Evolutionary conservation across 2,113 vertebrate genomes (phyloP).

Genomic region (Gallinago undulata): DNA sequence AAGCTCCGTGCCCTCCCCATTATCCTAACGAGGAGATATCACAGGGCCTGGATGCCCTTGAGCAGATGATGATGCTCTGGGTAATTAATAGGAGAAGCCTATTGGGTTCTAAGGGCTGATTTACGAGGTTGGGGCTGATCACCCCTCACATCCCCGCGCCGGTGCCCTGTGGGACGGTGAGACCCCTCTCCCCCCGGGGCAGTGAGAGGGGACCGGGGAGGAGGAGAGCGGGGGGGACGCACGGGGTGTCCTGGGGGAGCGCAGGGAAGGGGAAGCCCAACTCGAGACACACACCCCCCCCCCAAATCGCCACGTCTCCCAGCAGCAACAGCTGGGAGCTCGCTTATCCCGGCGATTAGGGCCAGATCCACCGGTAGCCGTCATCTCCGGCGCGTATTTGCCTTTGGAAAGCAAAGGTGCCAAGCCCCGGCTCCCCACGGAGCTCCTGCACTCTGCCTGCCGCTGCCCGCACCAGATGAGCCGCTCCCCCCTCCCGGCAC

Average conservation of each 20-base stretch:
- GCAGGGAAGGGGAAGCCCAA: not conserved
- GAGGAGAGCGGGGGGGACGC: not conserved
- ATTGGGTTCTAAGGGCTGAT: too few relatives aligned
- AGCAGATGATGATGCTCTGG: not conserved
- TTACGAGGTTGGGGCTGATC: not conserved
- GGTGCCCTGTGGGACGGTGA: not conserved
- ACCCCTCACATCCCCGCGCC: accelerated
- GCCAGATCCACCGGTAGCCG: not conserved
- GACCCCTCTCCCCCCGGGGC: not conserved
- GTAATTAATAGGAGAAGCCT: not conserved
- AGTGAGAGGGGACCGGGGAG: too few relatives aligned
- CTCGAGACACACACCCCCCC: not conserved
- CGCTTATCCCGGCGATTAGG: not conserved
- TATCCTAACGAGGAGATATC: not conserved
- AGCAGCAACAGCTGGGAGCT: not conserved
- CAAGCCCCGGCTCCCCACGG: not conserved
- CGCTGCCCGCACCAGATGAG: not conserved
- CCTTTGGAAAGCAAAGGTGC: not conserved
- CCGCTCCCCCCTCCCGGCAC: not conserved
- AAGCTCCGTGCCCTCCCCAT: not conserved
- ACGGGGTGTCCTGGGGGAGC: not conserved
- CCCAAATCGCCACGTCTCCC: not conserved
- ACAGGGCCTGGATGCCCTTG: not conserved
- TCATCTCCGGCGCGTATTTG: not conserved
- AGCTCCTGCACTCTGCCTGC: not conserved